Percentiles rank a stretch among this genome's conserved stretches.
Evolutionary conservation across 2,113 vertebrate species (phyloP).

Genomic region (Otis tarda): DNA sequence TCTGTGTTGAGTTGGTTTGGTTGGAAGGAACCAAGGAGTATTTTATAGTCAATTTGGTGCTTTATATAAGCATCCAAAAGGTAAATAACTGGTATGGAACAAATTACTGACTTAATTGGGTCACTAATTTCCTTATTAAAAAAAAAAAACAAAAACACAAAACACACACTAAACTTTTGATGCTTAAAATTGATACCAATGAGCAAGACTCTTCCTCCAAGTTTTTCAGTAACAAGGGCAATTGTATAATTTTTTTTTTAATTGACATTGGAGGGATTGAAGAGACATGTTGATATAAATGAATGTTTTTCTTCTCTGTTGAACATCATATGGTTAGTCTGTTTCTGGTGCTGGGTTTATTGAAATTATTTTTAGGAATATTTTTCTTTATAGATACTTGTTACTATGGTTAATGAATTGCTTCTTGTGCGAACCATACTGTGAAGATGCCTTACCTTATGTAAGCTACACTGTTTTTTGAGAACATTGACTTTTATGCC

Average conservation of each 20-base stretch:
- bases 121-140: not conserved
- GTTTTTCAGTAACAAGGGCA: not conserved
- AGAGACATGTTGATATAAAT: not conserved
- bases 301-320: not conserved
- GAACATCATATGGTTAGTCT: not conserved
- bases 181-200: not conserved
- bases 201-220: not conserved
- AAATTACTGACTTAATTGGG: slow-evolving; percentile 49
- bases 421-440: not conserved
- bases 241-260: not conserved
- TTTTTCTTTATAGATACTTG: not conserved
- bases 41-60: slow-evolving; percentile 69
- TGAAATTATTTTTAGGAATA: not conserved
- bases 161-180: not conserved
- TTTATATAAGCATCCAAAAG: slow-evolving; percentile 68
- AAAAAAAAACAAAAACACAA: not conserved
- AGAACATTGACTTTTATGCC: not conserved
- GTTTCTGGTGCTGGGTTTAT: not conserved
- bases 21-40: slow-evolving; percentile 71
- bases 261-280: not conserved
- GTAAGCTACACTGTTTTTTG: not conserved
- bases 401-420: not conserved
- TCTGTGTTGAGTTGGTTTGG: slow-evolving; percentile 66
- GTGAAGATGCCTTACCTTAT: not conserved
- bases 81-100: slow-evolving; percentile 77